Evolutionary conservation across 2,888 invertebrate species (phyloP).

Genomic region (Cheilosia soror): DNA sequence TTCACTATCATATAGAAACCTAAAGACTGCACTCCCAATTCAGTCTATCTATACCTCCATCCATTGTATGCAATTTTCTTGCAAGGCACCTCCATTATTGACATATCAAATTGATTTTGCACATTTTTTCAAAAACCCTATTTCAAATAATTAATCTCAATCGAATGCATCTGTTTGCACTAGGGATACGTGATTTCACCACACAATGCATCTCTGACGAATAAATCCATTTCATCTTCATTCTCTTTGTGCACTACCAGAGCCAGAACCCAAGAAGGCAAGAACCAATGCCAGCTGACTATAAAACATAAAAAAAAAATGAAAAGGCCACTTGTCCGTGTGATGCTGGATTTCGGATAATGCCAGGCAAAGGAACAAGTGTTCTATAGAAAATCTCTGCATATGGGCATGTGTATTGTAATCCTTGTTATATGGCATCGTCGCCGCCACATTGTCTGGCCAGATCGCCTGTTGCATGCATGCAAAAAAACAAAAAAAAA

Average conservation of each 20-base stretch:
- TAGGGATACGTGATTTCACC: constrained; percentile 63
- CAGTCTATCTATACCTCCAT: background rate
- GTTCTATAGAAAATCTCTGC: constrained; percentile 41
- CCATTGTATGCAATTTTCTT: background rate
- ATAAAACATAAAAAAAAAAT: constrained; percentile 26
- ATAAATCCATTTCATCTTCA: constrained; percentile 58
- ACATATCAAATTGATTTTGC: constrained; percentile 57
- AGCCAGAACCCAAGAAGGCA: background rate
- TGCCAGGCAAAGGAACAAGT: constrained; percentile 62
- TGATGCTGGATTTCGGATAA: constrained; percentile 69
- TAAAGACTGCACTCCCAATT: background rate
- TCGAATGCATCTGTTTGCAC: constrained; percentile 70
- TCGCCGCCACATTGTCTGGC: constrained; percentile 74
- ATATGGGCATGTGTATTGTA: constrained; percentile 28
- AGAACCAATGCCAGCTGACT: constrained; percentile 49
- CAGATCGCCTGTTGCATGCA: constrained; percentile 56
- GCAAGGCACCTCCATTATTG: background rate
- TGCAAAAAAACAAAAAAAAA: constrained; percentile 34
- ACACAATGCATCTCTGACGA: constrained; percentile 58
- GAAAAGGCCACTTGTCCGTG: constrained; percentile 72
- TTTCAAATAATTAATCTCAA: constrained; percentile 68
- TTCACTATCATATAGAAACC: background rate
- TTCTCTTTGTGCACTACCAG: constrained; percentile 42
- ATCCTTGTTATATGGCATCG: constrained; percentile 37
- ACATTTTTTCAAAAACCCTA: constrained; percentile 43